Evolutionary conservation across 2,888 invertebrate species (phyloP), one percentile per base, ranked within the genome.

Genomic region (Resseliella maxima): DNA sequence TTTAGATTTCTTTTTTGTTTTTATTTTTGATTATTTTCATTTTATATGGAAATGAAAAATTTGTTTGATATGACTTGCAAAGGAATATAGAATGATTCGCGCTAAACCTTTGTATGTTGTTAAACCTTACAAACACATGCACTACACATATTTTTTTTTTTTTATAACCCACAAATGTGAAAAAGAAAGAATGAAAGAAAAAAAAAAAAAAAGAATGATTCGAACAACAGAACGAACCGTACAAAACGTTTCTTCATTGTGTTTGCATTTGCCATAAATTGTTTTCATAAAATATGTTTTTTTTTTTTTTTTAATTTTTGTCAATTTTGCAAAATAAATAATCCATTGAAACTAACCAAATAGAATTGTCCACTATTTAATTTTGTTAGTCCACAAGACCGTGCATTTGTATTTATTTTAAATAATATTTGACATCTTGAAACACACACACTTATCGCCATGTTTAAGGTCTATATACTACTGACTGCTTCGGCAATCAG

Each of bases 371-470:
- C 83, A 83, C 83, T 83, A 83, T 83, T 83, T 24, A 83, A 83
- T 83, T 83, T 83, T n/a, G 36, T 38, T 83, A 83, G n/a, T 83
- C 83, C 83, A 83, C 83, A 83, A 83, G 83, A 83, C 24, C 83
- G 83, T 83, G 83, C 83, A 83, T 83, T 83, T 83, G 83, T 83
- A 83, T 83, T 36, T 38, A 83, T 38, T 38, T 83, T 83, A 83
- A 83, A 83, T 83, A 83, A 83, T n/a, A 83, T 83, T 83, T 83
- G 83, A 83, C 83, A 83, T 83, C 83, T 83, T 83, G 83, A 83
- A 83, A 83, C 83, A 83, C 83, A 83, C 83, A 83, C 83, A 83
- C 83, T 83, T 83, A 83, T 83, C 38, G 83, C 83, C 83, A 83
- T 83, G 83, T 38, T 83, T 83, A 83, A 83, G 83, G 38, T 83